A percentile compares a stretch with the other conserved stretches of the same genome.
These are phyloP conservation scores for Achatina immaculata DNA, from an alignment of 1,140 invertebrate genomes.

Conservation along the genomic window DNA sequence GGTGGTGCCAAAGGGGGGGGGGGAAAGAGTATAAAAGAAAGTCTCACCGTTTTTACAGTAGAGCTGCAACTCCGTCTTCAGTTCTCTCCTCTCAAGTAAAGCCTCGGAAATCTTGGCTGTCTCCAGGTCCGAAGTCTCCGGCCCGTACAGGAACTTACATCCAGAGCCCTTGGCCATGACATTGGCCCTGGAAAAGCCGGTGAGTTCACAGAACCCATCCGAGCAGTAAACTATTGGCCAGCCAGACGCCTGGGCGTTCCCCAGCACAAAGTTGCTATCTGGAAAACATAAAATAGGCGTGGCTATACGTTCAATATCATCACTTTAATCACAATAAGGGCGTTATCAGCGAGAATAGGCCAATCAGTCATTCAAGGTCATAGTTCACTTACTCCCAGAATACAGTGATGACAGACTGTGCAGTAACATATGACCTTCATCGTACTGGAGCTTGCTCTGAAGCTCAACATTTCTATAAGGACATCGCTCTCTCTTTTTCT, in stretches of 20 bases:
- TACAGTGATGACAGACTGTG: too few relatives aligned
- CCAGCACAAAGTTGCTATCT: conserved; percentile 76
- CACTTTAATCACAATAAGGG: too few relatives aligned
- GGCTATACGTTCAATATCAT: too few relatives aligned
- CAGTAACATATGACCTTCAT: too few relatives aligned
- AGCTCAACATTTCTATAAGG: too few relatives aligned
- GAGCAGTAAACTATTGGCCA: conserved; percentile 98
- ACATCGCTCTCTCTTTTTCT: too few relatives aligned
- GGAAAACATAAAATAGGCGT: neutral
- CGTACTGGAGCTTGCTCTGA: too few relatives aligned
- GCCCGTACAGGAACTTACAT: conserved; percentile 94
- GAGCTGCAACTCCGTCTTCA: conserved; percentile 85
- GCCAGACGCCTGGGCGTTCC: conserved; percentile 92
- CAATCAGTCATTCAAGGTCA: too few relatives aligned
- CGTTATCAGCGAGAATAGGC: too few relatives aligned
- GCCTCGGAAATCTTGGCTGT: conserved; percentile 90
- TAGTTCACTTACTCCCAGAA: too few relatives aligned
- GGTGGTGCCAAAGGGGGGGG: neutral
- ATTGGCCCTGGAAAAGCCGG: conserved; percentile 91
- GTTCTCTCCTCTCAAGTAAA: conserved; percentile 88
- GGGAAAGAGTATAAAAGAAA: neutral
- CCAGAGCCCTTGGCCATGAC: conserved; percentile 89
- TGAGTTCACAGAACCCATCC: conserved; percentile 97
- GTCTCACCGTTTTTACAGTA: conserved; percentile 17
- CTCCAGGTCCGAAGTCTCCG: conserved; percentile 89